These are phyloP conservation scores for Botrylloides violaceus DNA, from an alignment of 23 tunicate species.

Conservation along the genomic window DNA sequence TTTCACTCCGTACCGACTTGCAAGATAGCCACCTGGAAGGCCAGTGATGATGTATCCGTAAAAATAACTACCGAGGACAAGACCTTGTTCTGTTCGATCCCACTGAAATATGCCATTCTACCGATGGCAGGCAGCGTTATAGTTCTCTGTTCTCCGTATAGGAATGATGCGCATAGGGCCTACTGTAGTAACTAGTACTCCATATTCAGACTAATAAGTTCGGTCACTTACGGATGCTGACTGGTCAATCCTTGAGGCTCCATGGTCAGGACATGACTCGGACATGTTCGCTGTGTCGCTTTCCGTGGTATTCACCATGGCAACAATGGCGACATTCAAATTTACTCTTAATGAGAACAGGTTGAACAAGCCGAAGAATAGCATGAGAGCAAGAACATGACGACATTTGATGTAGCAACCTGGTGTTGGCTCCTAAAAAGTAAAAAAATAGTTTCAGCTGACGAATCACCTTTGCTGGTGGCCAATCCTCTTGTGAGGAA, in stretches of 20 bases:
- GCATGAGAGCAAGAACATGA: conserved; percentile 59
- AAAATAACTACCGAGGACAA: conserved; percentile 44
- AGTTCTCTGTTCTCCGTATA: no score
- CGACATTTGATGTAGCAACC: conserved; percentile 72
- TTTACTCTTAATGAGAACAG: conserved; percentile 57
- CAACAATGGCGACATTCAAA: conserved; percentile 79
- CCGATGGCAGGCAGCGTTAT: no score
- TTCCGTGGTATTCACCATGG: conserved; percentile 68
- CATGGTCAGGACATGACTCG: conserved; percentile 57
- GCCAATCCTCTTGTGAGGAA: no score
- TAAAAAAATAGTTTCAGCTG: no score
- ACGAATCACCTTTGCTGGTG: no score
- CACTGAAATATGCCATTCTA: conserved; percentile 59
- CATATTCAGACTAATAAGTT: no score
- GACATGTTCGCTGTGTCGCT: conserved; percentile 19
- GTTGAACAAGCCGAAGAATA: conserved; percentile 74
- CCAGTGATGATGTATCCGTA: conserved; percentile 76
- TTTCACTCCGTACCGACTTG: conserved; percentile 53
- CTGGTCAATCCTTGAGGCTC: conserved; percentile 12
- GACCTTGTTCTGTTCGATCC: conserved; percentile 37
- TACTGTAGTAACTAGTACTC: no score
- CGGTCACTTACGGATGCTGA: not conserved
- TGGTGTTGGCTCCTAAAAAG: conserved; percentile 51
- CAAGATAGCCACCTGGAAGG: conserved; percentile 68
- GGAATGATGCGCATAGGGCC: no score